phyloP scores from a whole-genome alignment of 2,888 invertebrate species.

The Drosophila villosipedis region DNA sequence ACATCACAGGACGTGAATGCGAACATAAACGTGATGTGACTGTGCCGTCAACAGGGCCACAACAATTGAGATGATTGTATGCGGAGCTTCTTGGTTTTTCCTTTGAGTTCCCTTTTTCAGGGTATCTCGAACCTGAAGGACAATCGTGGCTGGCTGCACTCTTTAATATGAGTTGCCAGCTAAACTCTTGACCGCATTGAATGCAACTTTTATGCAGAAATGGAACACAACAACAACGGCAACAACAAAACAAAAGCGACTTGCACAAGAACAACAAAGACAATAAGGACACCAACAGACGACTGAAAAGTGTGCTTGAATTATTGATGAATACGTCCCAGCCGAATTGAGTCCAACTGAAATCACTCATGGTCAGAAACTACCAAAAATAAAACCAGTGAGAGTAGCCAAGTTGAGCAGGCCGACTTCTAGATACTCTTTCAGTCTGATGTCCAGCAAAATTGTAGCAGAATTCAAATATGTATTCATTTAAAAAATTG shows the following conservation, averaged over 20 bases:
- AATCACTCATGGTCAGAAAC: conserved; percentile 68
- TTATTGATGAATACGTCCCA: conserved; percentile 79
- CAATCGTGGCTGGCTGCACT: conserved; percentile 29
- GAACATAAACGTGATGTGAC: conserved; percentile 35
- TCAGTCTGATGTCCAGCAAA: neutral
- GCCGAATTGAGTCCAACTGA: conserved; percentile 69
- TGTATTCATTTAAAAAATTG: neutral
- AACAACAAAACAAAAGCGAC: neutral
- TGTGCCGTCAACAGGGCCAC: conserved; percentile 52
- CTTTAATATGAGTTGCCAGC: conserved; percentile 23
- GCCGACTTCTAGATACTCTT: neutral
- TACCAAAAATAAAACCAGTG: conserved; percentile 17
- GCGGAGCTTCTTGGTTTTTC: conserved; percentile 24
- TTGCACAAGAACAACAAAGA: conserved; percentile 17
- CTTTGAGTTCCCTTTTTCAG: conserved; percentile 8
- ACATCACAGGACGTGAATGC: conserved; percentile 35
- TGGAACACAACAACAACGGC: conserved; percentile 17
- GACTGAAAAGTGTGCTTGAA: conserved; percentile 65
- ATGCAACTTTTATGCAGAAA: conserved; percentile 62
- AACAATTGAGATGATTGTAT: conserved; percentile 61
- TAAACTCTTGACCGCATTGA: conserved; percentile 52
- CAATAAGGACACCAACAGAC: conserved; percentile 18
- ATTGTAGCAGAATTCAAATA: neutral
- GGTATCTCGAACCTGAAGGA: conserved; percentile 2
- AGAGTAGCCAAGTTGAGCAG: neutral